Percentiles rank a stretch among this genome's conserved stretches.
These are phyloP conservation scores for Nansenia antarctica DNA, from an alignment of 2,113 vertebrate species.

Conservation along the genomic window DNA sequence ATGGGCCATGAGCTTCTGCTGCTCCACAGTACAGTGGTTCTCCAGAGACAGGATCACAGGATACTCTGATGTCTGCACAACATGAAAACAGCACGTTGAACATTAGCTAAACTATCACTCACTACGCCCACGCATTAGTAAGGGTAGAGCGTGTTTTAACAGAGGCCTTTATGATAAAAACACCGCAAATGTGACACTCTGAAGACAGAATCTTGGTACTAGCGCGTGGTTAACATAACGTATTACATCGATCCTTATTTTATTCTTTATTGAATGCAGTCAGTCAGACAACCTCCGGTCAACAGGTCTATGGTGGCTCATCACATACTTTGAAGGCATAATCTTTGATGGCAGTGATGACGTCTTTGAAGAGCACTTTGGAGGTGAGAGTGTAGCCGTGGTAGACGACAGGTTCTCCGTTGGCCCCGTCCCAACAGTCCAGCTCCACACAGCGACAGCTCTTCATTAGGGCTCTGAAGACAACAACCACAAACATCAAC, in stretches of 20 bases:
- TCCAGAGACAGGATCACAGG: constrained; percentile 96
- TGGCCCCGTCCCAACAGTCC: constrained; percentile 92
- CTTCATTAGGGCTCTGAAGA: constrained; percentile 87
- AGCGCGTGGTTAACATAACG: too few relatives aligned
- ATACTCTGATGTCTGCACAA: constrained; percentile 82
- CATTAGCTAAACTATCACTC: too few relatives aligned
- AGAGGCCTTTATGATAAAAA: too few relatives aligned
- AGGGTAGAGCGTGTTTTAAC: too few relatives aligned
- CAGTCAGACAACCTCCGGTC: neutral
- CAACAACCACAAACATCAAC: neutral
- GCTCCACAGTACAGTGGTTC: constrained; percentile 89
- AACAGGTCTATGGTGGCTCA: too few relatives aligned
- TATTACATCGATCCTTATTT: too few relatives aligned
- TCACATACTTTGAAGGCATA: constrained; percentile 93
- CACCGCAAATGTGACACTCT: too few relatives aligned
- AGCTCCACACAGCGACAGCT: constrained; percentile 95
- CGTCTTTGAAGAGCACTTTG: constrained; percentile 92
- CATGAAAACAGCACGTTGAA: neutral
- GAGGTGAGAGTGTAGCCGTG: constrained; percentile 96
- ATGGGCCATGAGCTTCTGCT: constrained; percentile 88
- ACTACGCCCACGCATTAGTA: too few relatives aligned
- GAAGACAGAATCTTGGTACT: too few relatives aligned
- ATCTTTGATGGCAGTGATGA: constrained; percentile 89
- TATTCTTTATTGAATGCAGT: neutral
- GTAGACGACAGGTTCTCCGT: constrained; percentile 90